Base-by-base conservation (phyloP, 2,113 vertebrate genomes). In the Protobothrops flavoviridis region DNA sequence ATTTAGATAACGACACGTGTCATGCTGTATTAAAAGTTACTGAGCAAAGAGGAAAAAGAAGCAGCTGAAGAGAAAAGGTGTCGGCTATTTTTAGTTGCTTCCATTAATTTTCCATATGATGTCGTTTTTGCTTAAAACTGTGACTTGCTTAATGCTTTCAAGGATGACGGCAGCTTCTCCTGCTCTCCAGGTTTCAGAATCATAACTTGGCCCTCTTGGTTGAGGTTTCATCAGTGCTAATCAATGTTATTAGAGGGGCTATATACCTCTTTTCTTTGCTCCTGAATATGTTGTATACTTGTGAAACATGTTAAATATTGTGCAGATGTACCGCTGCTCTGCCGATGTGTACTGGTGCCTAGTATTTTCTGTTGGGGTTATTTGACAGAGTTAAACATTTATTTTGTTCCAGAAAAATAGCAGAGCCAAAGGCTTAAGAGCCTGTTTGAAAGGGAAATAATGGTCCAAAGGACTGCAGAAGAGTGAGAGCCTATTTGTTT, bases 181-280 rank as follows among this genome's bases (percentile, higher is more conserved):
- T 89, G 85, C 6, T 87, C 2, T 85, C 12, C 85, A 89, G 52
- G 91, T 45, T 81, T 55, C 85, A 74, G 95, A 91, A n/a, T 94
- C 96, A 21, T n/a, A 0, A 29, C 17, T 93, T 3, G 29, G 50
- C 3, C 13, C 0, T 24, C 85, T 0, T 0, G 15, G 33, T 3
- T 81, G 17, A 81, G 74, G 33, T 81, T 43, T 48, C 0, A 0
- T 7, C 86, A 56, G 45, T 33, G 0, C 2, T 4, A 2, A 3
- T 0, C 0, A 43, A 64, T n/a, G 5, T 43, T 24, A 33, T 0
- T 69, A 15, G n/a, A 33, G 64, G 29, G 29, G 64, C 5, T 69
- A 33, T 6, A 33, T 69, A 33, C 29, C 55, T 43, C 6, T n/a
- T 50, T 39, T 59, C 13, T 53, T 87, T 87, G 39, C 43, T 26